Evolutionary conservation across 2,888 invertebrate genomes (phyloP), one percentile per base, ranked within the genome.

Genomic region (Aethes cnicana): DNA sequence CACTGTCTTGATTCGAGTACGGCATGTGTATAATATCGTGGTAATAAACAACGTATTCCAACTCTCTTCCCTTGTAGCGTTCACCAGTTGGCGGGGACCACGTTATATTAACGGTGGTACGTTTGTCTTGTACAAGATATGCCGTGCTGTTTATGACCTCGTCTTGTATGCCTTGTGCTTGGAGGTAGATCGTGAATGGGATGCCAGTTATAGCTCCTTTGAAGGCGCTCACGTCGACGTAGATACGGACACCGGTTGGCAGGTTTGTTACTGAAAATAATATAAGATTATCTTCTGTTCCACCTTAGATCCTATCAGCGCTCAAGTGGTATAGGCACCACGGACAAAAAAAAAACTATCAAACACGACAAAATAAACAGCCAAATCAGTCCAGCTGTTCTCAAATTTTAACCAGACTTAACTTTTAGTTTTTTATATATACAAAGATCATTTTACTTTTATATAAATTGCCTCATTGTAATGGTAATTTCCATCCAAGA

Each of bases 11-110:
- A 4, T 90, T 88, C 0, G 74, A 71, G 37, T 62, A 60, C 25
- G 68, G 63, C 54, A 69, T 70, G 14, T 68, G 72, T 42, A 76
- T 66, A 39, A 77, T 66, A 84, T 90, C 61, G 69, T 93, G 94
- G 65, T 95, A 96, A 73, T 94, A 94, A 30, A 96, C 88, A 12
- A 94, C 95, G 69, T 96, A 96, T 3, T 83, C 64, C n/a, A 86
- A 26, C 6, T 77, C 69, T 42, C 75, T 77, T 17, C 69, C 72
- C 56, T 75, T 77, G 39, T 86, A 93, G n/a, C 91, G 79, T 0
- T 84, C 78, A 26, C 89, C 90, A 14, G 87, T 87, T 0, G 94
- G 93, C 5, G 91, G 86, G 8, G 90, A 81, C 96, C 96, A 96
- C 5, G 80, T 82, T 9, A 96, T 66, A 58, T 92, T 91, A 0